A percentile compares a stretch with the other conserved stretches of the same genome.
These are phyloP conservation scores for Diplodus sargus DNA, from an alignment of 2,797 vertebrate genomes.

Conservation along the genomic window DNA sequence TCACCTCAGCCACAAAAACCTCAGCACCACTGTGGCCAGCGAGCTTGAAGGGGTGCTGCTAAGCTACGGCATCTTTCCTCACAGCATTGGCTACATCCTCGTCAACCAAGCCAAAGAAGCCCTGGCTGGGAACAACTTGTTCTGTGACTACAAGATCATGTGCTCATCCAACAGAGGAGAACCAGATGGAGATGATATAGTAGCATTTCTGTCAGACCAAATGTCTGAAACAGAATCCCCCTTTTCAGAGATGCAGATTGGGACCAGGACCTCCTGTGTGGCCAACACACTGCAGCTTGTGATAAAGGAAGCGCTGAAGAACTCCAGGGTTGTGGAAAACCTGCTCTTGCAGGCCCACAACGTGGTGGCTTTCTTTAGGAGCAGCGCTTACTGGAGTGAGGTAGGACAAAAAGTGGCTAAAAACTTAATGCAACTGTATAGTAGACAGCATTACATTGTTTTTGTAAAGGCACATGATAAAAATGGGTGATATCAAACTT, in stretches of 20 bases:
- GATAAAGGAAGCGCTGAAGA: conserved; percentile 84
- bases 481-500: no score
- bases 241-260: conserved; percentile 77
- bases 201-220: conserved; percentile 78
- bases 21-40: conserved; percentile 60
- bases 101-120: conserved; percentile 81
- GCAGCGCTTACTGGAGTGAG: conserved; percentile 83
- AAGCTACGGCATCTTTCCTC: conserved; percentile 84
- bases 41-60: conserved; percentile 85
- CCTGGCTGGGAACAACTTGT: conserved; percentile 75
- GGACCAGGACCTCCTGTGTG: conserved; percentile 74
- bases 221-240: conserved; percentile 56
- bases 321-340: conserved; percentile 83
- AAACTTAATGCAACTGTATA: not conserved
- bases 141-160: conserved; percentile 85
- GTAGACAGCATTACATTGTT: not conserved
- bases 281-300: conserved; percentile 77
- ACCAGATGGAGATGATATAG: conserved; percentile 78
- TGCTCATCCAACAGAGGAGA: conserved; percentile 77
- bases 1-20: conserved; percentile 72
- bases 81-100: conserved; percentile 82
- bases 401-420: conserved; percentile 51
- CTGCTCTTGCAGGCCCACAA: conserved; percentile 82
- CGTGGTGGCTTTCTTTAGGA: conserved; percentile 84
- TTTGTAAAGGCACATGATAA: not conserved